Percentiles rank a stretch among this genome's conserved stretches.
phyloP scores from a whole-genome alignment of 2,113 vertebrate species.

The Ptilonorhynchus violaceus region DNA sequence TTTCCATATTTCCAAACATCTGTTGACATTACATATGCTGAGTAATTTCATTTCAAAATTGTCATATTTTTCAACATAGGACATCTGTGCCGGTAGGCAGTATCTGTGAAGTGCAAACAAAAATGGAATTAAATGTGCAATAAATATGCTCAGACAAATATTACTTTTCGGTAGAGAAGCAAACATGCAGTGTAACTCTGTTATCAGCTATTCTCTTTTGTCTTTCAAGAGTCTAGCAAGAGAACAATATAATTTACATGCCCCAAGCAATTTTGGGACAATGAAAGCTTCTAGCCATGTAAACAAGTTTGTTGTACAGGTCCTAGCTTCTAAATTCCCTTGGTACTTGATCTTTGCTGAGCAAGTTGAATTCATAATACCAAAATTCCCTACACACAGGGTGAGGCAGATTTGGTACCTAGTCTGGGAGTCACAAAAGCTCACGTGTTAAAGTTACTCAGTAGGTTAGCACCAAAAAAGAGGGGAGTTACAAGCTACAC shows the following conservation, averaged over 20 bases:
- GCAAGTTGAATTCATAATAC: not conserved
- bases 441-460: not conserved
- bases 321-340: not conserved
- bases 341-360: not conserved
- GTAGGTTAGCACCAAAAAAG: not conserved
- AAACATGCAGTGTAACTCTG: not conserved
- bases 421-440: not conserved
- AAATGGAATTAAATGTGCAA: slow-evolving; percentile 19
- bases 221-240: not conserved
- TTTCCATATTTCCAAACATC: slow-evolving; percentile 57
- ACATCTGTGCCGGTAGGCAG: slow-evolving; percentile 54
- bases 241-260: not conserved
- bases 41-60: slow-evolving; percentile 45
- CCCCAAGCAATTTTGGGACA: not conserved
- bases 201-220: not conserved
- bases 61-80: slow-evolving; percentile 57
- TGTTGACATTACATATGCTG: not conserved
- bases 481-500: not conserved
- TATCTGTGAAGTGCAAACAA: slow-evolving; percentile 45
- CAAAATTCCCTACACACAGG: not conserved
- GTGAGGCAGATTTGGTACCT: not conserved
- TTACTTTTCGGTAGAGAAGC: not conserved
- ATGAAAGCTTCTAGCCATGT: not conserved
- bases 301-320: not conserved
- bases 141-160: slow-evolving; percentile 29